Base-by-base conservation (phyloP, 2,113 vertebrate genomes). In the Bagarius yarrelli region DNA sequence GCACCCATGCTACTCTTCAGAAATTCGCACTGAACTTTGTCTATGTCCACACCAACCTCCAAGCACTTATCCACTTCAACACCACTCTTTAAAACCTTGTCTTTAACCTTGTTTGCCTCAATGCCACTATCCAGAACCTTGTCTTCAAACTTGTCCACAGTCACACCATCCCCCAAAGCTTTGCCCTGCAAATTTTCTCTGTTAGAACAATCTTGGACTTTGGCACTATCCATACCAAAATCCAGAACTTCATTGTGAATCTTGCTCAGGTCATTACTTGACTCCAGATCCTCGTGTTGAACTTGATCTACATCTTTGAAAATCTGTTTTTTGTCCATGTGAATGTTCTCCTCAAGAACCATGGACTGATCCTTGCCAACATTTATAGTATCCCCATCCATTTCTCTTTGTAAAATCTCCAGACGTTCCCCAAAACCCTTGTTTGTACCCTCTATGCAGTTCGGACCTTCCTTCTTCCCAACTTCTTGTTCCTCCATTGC, bases 401-500 rank as follows among this genome's bases (percentile, higher is more conserved):
- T 25, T 25, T 14, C 12, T 44, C 34, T 67, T 34, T 67, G 5
- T n/a, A 16, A n/a, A 25, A 47, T 25, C 40, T 47, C 21, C n/a
- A 27, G 14, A 34, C 5, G 3, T 56, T 13, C 73, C 34, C 25
- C 36, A 3, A 60, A 2, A 61, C 21, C 16, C n/a, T 72, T 55
- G 18, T 53, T 50, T 72, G 11, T n/a, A 76, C 60, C 44, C 30
- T 67, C 60, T 53, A 11, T 25, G 36, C 61, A 53, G 27, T 3
- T 40, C 40, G 23, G 8, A 15, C 3, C 18, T 9, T 52, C n/a
- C 27, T 3, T 55, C 36, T 13, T 70, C 34, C 1, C 59, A 32
- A 21, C 52, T 61, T 3, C 12, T 16, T 86, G 85, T 56, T 87
- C 86, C 78, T 89, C 89, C 14, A 93, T 74, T 81, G 90, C 82